Percentiles rank a stretch among this genome's conserved stretches.
Evolutionary conservation across 2,888 invertebrate genomes (phyloP).

Genomic region (Rhagium mordax): DNA sequence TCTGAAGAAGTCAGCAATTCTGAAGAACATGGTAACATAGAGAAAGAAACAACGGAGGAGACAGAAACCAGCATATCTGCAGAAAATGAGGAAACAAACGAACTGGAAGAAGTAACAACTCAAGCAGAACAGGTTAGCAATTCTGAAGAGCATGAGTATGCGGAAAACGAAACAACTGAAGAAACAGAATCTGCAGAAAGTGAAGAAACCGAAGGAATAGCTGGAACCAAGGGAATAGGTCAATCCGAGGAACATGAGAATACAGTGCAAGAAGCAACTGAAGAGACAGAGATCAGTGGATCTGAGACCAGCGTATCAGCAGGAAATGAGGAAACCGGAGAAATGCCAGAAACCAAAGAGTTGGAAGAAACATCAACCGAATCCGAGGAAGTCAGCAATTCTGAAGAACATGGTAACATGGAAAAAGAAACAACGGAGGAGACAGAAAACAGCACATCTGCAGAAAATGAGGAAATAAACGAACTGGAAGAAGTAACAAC

Average conservation of each 20-base stretch:
- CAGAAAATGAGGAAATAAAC: neutral
- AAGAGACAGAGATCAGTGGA: neutral
- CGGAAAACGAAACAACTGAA: neutral
- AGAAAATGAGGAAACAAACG: neutral
- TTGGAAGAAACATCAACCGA: neutral
- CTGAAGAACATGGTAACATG: neutral
- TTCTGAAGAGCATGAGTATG: neutral
- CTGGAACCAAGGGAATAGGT: neutral
- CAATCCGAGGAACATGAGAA: neutral
- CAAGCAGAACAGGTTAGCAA: neutral
- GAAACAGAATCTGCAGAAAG: neutral
- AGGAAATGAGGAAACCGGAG: neutral
- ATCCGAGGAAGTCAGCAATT: neutral
- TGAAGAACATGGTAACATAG: neutral
- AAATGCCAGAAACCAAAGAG: neutral
- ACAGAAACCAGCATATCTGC: neutral
- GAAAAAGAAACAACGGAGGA: neutral
- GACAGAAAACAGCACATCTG: neutral
- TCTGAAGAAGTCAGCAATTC: constrained; percentile 12
- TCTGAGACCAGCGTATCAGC: neutral
- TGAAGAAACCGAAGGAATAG: neutral
- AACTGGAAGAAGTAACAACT: neutral
- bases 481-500: neutral
- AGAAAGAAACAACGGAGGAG: neutral
- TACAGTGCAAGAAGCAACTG: neutral